Percentiles rank a stretch among this genome's conserved stretches.
phyloP scores from a whole-genome alignment of 2,888 invertebrate genomes.

The Pseudococcus viburni region DNA sequence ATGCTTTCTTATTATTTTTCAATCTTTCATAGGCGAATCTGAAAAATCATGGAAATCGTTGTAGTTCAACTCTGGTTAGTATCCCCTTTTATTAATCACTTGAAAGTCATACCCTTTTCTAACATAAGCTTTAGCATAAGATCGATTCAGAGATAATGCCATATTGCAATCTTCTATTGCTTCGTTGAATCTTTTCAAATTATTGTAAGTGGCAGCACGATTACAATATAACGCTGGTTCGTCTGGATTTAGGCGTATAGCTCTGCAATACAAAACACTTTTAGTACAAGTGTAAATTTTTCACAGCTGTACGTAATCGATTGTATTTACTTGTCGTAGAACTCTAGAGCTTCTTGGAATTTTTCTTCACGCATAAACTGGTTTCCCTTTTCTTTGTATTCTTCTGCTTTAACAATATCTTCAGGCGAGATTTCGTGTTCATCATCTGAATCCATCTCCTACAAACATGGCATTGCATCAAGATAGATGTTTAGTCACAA shows the following conservation, averaged over 20 bases:
- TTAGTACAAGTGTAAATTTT: neutral
- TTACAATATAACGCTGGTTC: constrained; percentile 98
- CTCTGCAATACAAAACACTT: constrained; percentile 74
- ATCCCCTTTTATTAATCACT: neutral
- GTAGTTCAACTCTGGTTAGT: neutral
- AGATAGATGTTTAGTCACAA: neutral
- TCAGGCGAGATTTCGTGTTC: constrained; percentile 73
- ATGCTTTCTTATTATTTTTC: constrained; percentile 86
- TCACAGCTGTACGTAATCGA: neutral
- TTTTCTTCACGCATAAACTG: constrained; percentile 89
- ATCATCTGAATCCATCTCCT: constrained; percentile 44
- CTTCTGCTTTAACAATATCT: constrained; percentile 78
- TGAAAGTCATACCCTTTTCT: constrained; percentile 79
- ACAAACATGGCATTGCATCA: neutral
- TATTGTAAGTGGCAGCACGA: constrained; percentile 95
- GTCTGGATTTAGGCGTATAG: constrained; percentile 87
- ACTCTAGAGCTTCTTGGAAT: constrained; percentile 84
- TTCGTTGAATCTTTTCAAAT: constrained; percentile 85
- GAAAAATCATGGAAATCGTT: constrained; percentile 9
- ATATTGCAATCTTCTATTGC: constrained; percentile 93
- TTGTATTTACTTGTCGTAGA: constrained; percentile 79
- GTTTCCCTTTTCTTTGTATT: constrained; percentile 89
- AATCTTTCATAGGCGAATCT: constrained; percentile 85
- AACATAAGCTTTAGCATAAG: constrained; percentile 95
- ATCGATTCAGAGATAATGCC: constrained; percentile 89